Evolutionary conservation across 2,113 vertebrate species (phyloP).

Genomic region (Tiliqua scincoides): DNA sequence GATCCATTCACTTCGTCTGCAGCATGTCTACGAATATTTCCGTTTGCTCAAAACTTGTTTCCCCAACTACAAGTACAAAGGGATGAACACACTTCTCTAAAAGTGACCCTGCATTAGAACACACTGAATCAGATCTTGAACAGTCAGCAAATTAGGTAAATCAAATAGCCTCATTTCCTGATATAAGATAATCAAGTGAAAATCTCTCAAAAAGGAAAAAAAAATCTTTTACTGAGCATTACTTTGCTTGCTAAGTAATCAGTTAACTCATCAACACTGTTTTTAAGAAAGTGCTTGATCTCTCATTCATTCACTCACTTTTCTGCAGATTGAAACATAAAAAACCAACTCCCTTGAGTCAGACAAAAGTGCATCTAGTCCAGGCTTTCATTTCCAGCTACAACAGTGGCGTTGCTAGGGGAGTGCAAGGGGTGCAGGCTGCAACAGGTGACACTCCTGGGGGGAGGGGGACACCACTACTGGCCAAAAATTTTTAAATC

Average conservation of each 20-base stretch:
- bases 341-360: neutral
- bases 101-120: neutral
- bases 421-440: no score
- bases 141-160: neutral
- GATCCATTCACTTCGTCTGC: neutral
- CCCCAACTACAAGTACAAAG: neutral
- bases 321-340: neutral
- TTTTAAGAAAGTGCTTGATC: neutral
- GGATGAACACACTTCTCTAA: neutral
- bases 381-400: neutral
- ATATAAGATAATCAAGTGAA: neutral
- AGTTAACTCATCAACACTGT: neutral
- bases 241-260: neutral
- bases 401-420: no score
- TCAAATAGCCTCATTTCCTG: neutral
- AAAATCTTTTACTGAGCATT: neutral
- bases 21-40: accelerated
- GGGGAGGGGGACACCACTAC: no score
- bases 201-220: neutral
- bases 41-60: neutral
- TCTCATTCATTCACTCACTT: neutral
- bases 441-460: no score
- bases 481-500: no score
- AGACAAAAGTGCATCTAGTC: neutral
- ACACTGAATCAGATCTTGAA: neutral